phyloP scores from a whole-genome alignment of 2,888 invertebrate species.

The Dastarcus helophoroides region DNA sequence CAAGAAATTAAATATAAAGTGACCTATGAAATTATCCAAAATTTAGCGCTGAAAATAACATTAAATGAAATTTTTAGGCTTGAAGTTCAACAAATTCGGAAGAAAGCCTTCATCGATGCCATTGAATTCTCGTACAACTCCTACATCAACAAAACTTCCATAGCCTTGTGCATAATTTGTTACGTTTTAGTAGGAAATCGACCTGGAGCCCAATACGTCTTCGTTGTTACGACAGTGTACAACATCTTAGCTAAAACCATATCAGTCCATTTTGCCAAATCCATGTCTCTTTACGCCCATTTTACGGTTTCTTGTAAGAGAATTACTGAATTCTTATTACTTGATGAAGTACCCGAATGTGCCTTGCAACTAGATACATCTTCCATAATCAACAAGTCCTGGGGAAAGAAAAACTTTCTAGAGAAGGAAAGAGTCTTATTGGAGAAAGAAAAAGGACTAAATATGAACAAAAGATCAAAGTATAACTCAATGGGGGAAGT shows the following conservation, averaged over 20 bases:
- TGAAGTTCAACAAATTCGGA: constrained; percentile 56
- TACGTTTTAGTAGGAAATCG: constrained; percentile 56
- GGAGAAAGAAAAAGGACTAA: too few relatives aligned
- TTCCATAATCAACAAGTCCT: too few relatives aligned
- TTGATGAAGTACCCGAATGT: constrained; percentile 33
- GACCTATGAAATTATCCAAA: too few relatives aligned
- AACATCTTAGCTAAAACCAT: constrained; percentile 74
- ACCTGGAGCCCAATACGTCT: constrained; percentile 69
- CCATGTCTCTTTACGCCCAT: constrained; percentile 66
- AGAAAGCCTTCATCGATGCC: constrained; percentile 61
- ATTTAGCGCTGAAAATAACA: too few relatives aligned
- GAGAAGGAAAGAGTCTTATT: too few relatives aligned
- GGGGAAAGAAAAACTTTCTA: too few relatives aligned
- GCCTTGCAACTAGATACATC: too few relatives aligned
- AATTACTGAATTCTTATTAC: constrained; percentile 44
- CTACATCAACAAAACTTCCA: constrained; percentile 72
- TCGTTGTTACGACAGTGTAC: constrained; percentile 77
- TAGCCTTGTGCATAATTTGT: constrained; percentile 67
- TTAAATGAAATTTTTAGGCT: constrained; percentile 43
- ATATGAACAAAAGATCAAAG: too few relatives aligned
- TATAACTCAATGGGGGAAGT: too few relatives aligned
- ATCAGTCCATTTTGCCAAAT: constrained; percentile 80
- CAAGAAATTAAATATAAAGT: too few relatives aligned
- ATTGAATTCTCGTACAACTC: constrained; percentile 66
- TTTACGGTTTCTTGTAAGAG: constrained; percentile 59